Percentiles rank a stretch among this genome's conserved stretches.
Evolutionary conservation across 2,113 vertebrate genomes (phyloP).

Genomic region (Hippotragus niger): DNA sequence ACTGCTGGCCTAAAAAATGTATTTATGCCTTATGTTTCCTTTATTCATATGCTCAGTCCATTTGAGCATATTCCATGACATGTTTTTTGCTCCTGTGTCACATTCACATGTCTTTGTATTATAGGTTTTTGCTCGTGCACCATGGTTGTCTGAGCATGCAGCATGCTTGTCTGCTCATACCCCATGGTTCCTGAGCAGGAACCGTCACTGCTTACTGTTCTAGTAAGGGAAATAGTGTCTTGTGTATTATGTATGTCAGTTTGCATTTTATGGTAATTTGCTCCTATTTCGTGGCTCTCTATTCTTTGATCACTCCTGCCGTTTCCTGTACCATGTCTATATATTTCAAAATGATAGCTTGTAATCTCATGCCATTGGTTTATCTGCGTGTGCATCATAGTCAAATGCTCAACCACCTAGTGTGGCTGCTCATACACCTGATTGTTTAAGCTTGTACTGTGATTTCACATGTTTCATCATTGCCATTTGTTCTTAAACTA

Average conservation of each 20-base stretch:
- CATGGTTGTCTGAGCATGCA: slow-evolving; percentile 57
- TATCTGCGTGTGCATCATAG: not conserved
- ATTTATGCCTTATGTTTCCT: not conserved
- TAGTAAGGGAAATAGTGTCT: slow-evolving; percentile 12
- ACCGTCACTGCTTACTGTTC: not conserved
- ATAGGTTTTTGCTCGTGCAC: slow-evolving; percentile 56
- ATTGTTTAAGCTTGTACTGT: not conserved
- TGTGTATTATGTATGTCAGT: not conserved
- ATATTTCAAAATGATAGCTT: not conserved
- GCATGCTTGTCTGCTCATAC: slow-evolving; percentile 51
- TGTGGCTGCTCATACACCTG: not conserved
- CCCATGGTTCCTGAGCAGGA: slow-evolving; percentile 52
- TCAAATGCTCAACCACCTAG: not conserved
- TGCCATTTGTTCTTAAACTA: not conserved
- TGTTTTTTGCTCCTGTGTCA: not conserved
- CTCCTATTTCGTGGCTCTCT: not conserved
- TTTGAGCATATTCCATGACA: not conserved
- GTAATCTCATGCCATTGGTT: not conserved
- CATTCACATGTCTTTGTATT: not conserved
- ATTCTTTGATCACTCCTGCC: not conserved
- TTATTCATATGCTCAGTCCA: not conserved
- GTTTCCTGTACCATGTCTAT: not conserved
- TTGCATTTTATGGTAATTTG: not conserved
- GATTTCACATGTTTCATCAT: not conserved
- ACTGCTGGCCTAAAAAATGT: not conserved